phyloP scores from a whole-genome alignment of 2,797 vertebrate species.

The Spheniscus humboldti region DNA sequence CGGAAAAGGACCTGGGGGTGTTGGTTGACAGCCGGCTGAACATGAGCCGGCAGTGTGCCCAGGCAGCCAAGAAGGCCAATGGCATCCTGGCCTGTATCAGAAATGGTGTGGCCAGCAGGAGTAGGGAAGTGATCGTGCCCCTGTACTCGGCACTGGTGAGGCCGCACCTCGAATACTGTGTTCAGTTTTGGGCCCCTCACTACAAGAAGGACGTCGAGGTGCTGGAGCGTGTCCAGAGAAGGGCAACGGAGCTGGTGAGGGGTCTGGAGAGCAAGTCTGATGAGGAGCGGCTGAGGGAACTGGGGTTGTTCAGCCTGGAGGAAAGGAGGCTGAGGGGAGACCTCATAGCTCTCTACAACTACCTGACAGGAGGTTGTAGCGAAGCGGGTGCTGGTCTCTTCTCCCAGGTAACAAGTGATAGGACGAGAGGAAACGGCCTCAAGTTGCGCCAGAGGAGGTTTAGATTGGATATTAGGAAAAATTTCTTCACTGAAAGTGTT shows the following conservation, averaged over 20 bases:
- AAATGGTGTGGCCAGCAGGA: not conserved
- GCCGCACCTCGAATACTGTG: accelerated
- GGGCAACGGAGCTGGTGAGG: no score
- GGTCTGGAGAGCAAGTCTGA: no score
- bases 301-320: no score
- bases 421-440: not conserved
- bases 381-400: accelerated
- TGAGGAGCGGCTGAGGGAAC: not conserved
- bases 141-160: not conserved
- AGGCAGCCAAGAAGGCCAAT: not conserved
- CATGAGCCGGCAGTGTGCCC: not conserved
- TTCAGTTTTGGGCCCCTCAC: not conserved
- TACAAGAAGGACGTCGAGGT: not conserved
- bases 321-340: no score
- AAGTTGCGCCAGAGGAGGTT: not conserved
- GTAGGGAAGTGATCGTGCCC: not conserved
- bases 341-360: no score
- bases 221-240: not conserved
- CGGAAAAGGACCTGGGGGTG: not conserved
- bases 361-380: not conserved
- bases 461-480: not conserved
- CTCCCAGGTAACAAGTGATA: accelerated
- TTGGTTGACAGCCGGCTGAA: accelerated
- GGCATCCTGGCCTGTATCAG: not conserved
- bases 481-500: accelerated